Percentiles rank a stretch among this genome's conserved stretches.
Conservation (phyloP, 2,797 vertebrate species). For the Gadopsis marmoratus region DNA sequence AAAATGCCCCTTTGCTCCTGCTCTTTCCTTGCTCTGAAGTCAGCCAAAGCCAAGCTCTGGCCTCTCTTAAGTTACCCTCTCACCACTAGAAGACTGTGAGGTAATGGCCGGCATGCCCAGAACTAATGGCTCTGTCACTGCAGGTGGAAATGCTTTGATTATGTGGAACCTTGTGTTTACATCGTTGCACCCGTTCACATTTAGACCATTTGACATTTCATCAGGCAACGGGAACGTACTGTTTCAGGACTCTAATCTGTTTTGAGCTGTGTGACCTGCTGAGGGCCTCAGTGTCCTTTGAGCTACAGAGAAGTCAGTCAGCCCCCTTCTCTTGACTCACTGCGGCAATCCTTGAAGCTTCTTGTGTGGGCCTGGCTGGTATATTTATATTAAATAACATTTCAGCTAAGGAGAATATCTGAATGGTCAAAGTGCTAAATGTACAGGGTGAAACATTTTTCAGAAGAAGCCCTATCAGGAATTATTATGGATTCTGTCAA, state of each 20-base stretch:
- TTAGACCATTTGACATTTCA: slow-evolving; percentile 72
- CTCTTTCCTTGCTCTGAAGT: slow-evolving; percentile 50
- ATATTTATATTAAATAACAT: slow-evolving; percentile 37
- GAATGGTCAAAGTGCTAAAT: slow-evolving; percentile 15
- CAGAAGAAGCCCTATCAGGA: slow-evolving; percentile 16
- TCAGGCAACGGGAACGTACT: slow-evolving; percentile 54
- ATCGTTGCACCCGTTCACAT: slow-evolving; percentile 66
- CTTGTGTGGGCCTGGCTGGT: slow-evolving; percentile 41
- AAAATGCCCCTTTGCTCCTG: slow-evolving; percentile 55
- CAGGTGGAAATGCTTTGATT: slow-evolving; percentile 84
- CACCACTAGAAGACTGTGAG: slow-evolving; percentile 70
- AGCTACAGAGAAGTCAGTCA: slow-evolving; percentile 47
- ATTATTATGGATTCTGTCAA: slow-evolving; percentile 36
- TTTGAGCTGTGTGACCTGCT: slow-evolving; percentile 64
- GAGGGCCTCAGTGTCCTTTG: slow-evolving; percentile 29
- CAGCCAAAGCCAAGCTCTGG: slow-evolving; percentile 45
- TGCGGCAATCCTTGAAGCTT: slow-evolving; percentile 27
- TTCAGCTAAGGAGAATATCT: slow-evolving; percentile 3
- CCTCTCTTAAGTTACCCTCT: slow-evolving; percentile 71
- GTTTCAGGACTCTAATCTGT: slow-evolving; percentile 65
- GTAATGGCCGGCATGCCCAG: slow-evolving; percentile 67
- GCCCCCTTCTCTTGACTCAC: slow-evolving; percentile 1
- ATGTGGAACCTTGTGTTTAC: slow-evolving; percentile 74
- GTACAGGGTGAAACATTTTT: slow-evolving; percentile 21
- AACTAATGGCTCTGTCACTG: slow-evolving; percentile 79